Evolutionary conservation across 2,113 vertebrate species (phyloP).

Genomic region (Malurus elegans): DNA sequence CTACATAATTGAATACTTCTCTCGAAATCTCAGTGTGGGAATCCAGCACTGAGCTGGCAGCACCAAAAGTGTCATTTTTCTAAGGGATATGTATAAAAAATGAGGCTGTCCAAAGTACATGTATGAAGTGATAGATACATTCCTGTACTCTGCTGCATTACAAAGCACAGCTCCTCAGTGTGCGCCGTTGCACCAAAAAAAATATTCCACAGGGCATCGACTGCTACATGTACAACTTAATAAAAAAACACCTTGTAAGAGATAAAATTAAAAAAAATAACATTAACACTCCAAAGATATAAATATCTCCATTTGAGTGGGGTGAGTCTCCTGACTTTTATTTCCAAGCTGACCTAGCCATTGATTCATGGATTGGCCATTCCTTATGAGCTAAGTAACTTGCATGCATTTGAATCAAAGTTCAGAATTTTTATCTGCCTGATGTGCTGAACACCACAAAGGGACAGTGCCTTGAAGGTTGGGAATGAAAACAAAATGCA

Average conservation of each 20-base stretch:
- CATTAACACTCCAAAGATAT: neutral
- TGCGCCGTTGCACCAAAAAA: neutral
- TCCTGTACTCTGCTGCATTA: neutral
- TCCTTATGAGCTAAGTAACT: neutral
- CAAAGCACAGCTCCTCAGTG: neutral
- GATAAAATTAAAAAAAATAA: neutral
- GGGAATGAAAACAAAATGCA: neutral
- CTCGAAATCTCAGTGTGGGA: neutral
- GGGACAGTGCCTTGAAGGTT: neutral
- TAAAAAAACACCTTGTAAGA: neutral
- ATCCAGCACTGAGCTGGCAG: neutral
- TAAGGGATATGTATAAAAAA: neutral
- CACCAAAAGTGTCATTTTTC: neutral
- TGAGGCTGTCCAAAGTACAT: neutral
- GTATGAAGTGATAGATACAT: neutral
- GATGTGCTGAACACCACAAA: neutral
- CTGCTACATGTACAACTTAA: neutral
- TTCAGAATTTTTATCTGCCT: neutral
- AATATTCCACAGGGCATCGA: neutral
- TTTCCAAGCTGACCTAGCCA: neutral
- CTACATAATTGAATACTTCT: neutral
- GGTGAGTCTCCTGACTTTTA: neutral
- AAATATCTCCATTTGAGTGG: neutral
- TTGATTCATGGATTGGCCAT: neutral
- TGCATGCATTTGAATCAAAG: neutral